Base-by-base conservation (phyloP, 2,797 vertebrate species). In the Danio choprae region DNA sequence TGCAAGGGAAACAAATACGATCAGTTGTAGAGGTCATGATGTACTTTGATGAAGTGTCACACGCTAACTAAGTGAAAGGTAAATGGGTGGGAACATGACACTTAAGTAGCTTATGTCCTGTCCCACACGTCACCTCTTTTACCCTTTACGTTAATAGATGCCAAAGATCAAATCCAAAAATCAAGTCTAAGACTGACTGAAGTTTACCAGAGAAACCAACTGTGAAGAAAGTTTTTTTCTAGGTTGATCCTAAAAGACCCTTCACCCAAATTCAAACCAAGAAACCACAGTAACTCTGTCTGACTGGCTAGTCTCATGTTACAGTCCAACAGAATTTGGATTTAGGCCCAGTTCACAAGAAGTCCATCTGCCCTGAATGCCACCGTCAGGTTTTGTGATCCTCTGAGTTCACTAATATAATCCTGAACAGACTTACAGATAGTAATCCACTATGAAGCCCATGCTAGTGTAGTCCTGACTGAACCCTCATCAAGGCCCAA, bases 41-140 rank as follows among this genome's bases (percentile, higher is more conserved):
- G 79, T 71, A 62, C 67, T 71, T 5, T 62, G 58, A 60, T 69
- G 43, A 79, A 79, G 68, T 77, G 60, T 43, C 59, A 64, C 38
- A 63, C 3, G 36, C 43, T 22, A 76, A 80, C 38, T 76, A 51
- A 77, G 77, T 82, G 65, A 82, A 82, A 79, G 72, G 77, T 76
- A 60, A 82, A 79, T 46, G 60, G 68, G 53, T 51, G 18, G 51
- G 62, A 82, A 65, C 18, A n/a, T 64, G 75, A 82, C 55, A 73
- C 73, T 67, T 84, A 81, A 84, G 80, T 12, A 84, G 80, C 83
- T 84, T 84, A 81, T 43, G 44, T 43, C 13, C 48, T 22, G 50
- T 56, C 36, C 51, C 38, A n/a, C 68, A 63, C 43, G 4, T 10
- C 40, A 64, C 74, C 44, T 77, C 44, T 36, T 40, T 60, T 38